These are phyloP conservation scores for Coluber constrictor DNA, from an alignment of 2,797 vertebrate species.

Conservation along the genomic window DNA sequence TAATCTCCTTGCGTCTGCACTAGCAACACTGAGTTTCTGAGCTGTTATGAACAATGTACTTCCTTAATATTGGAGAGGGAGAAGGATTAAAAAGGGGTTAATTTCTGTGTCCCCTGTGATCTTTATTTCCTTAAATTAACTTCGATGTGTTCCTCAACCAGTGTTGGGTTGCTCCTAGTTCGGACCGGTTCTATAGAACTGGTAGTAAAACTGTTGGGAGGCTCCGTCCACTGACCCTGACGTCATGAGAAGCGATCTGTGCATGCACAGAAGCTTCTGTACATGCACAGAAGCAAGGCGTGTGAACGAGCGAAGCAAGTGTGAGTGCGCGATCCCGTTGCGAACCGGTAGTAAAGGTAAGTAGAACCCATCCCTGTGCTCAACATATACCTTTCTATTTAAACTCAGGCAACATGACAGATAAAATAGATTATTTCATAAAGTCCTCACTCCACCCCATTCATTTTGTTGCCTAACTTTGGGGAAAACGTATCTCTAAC, in stretches of 20 bases:
- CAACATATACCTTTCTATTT: not conserved
- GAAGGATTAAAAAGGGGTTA: not conserved
- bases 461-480: not conserved
- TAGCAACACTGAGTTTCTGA: not conserved
- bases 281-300: too few species aligned
- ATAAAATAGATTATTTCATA: not conserved
- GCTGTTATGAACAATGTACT: not conserved
- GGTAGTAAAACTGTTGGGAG: too few species aligned
- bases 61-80: too few species aligned
- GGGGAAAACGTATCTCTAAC: not conserved
- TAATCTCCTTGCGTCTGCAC: not conserved
- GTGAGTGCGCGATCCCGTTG: too few species aligned
- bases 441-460: not conserved
- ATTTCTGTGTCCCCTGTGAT: not conserved
- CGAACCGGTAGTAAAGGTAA: too few species aligned
- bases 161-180: too few species aligned
- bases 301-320: too few species aligned
- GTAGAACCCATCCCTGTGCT: not conserved
- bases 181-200: too few species aligned
- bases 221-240: too few species aligned
- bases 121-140: not conserved
- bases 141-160: not conserved
- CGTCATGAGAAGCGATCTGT: too few species aligned
- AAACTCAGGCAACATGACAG: not conserved
- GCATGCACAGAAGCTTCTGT: too few species aligned